Evolutionary conservation across 1,140 invertebrate genomes (phyloP), one percentile per base, ranked within the genome.

Genomic region (Drusus annulatus): DNA sequence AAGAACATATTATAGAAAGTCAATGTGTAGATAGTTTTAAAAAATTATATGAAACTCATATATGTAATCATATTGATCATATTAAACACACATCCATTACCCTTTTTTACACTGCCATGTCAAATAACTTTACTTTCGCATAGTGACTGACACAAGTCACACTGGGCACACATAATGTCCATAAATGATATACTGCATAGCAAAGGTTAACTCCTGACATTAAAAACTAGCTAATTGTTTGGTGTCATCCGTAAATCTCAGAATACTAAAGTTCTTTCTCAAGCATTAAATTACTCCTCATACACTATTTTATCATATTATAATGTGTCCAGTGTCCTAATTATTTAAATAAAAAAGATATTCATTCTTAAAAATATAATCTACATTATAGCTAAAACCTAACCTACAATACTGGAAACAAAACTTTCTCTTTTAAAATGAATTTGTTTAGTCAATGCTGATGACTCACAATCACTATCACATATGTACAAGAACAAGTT

Each of bases 401-500:
- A 50, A 76, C 17, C 17, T 60, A 76, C 54, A 76, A 60, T 60
- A 60, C 56, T 60, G 56, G 45, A 23, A 76, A 76, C 17, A 10
- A 45, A 76, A 50, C 19, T 13, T 52, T 73, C 69, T 73, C 69
- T 56, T 31, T 36, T 76, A 25, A 31, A 50, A 8, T 60, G 54
- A 50, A 60, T 60, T 21, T 60, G 17, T 76, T 60, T 15, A 60
- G 74, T 60, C 17, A 19, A 60, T 45, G 74, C n/a, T 56, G 71
- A 71, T 17, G 50, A 56, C 50, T 56, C 71, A 23, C 15, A 16
- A 60, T 76, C 56, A 62, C 74, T 76, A 76, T 76, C 74, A 76
- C 74, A 76, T 76, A 76, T 76, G 74, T 62, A 76, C 74, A 76
- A 60, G 54, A 76, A 36, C 19, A 76, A 36, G 60, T 62, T 76